A percentile compares a stretch with the other conserved stretches of the same genome.
phyloP scores from a whole-genome alignment of 2,797 vertebrate genomes.

The Sandelia bainsii region DNA sequence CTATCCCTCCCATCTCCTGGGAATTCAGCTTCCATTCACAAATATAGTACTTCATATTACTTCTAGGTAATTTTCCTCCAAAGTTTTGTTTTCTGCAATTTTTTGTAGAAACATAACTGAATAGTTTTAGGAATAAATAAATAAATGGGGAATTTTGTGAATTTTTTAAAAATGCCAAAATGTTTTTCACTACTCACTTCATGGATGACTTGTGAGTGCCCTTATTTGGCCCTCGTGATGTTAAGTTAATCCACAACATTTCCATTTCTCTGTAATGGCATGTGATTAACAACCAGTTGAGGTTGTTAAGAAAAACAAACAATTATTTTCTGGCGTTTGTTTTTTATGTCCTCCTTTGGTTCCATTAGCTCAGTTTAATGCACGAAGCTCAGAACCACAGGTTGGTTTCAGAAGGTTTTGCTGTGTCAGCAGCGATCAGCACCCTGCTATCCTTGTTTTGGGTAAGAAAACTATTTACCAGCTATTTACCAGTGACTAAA shows the following conservation, averaged over 20 bases:
- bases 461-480: not conserved
- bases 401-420: not conserved
- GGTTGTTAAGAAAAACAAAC: slow-evolving; percentile 35
- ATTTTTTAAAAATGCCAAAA: no score
- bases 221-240: not conserved
- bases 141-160: no score
- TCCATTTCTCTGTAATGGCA: not conserved
- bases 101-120: no score
- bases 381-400: slow-evolving; percentile 10
- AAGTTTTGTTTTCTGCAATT: no score
- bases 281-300: slow-evolving; percentile 19
- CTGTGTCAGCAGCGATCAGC: not conserved
- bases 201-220: no score
- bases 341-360: slow-evolving; percentile 26
- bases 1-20: no score
- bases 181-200: no score
- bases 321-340: slow-evolving; percentile 39
- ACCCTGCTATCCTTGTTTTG: not conserved
- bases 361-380: slow-evolving; percentile 25
- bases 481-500: not conserved
- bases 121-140: no score
- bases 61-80: no score
- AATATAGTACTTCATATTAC: no score
- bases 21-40: no score
- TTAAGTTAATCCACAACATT: not conserved